These are phyloP conservation scores for Thelaira solivaga DNA, from an alignment of 2,888 invertebrate species.

Conservation along the genomic window DNA sequence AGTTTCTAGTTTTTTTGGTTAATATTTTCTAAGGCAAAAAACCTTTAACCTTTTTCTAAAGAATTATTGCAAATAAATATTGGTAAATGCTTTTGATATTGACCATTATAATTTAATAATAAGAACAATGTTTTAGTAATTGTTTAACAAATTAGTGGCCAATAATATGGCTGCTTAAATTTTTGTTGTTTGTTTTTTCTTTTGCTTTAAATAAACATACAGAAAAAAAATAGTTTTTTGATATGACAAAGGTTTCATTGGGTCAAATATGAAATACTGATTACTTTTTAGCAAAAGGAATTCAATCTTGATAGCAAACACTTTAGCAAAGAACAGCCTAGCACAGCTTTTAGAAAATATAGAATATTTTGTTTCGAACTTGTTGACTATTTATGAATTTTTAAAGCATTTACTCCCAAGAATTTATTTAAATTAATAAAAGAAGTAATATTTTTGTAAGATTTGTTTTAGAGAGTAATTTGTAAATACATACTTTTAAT, in stretches of 20 bases:
- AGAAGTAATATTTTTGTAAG: too few relatives aligned
- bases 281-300: background rate
- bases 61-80: slow-evolving; percentile 43
- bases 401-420: too few relatives aligned
- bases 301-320: too few relatives aligned
- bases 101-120: slow-evolving; percentile 59
- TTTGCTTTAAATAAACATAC: background rate
- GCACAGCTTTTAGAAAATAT: too few relatives aligned
- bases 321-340: too few relatives aligned
- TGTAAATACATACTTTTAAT: too few relatives aligned
- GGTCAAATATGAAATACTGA: slow-evolving; percentile 21
- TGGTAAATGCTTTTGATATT: slow-evolving; percentile 56
- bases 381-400: too few relatives aligned
- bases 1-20: slow-evolving; percentile 20
- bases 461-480: too few relatives aligned
- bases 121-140: slow-evolving; percentile 43
- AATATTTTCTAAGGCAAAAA: slow-evolving; percentile 30
- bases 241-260: slow-evolving; percentile 6
- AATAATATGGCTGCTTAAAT: slow-evolving; percentile 24
- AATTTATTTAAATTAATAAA: too few relatives aligned
- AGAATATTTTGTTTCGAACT: too few relatives aligned
- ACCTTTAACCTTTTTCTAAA: slow-evolving; percentile 54
- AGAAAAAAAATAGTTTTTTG: background rate
- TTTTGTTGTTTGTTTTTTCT: background rate
- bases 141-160: slow-evolving; percentile 45